phyloP scores from a whole-genome alignment of 92 coral and sea anemone species.

The Chrysogorgia sp. region DNA sequence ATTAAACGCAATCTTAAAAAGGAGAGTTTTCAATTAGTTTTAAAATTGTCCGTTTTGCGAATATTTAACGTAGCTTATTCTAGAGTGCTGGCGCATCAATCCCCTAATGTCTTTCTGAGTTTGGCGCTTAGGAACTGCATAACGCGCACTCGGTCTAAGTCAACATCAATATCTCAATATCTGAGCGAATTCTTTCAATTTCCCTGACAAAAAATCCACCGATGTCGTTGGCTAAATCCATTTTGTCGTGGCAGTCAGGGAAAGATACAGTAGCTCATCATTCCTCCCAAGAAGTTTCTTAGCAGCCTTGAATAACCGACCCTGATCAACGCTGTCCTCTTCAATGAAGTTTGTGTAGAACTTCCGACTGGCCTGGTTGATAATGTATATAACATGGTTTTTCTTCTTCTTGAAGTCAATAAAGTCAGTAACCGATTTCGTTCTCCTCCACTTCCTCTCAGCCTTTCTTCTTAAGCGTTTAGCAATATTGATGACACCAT shows the following conservation, averaged over 20 bases:
- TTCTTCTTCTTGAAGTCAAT: conserved; percentile 14
- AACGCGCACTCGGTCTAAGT: too few species aligned
- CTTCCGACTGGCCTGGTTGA: conserved; percentile 21
- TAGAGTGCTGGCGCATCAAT: too few species aligned
- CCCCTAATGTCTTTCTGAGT: too few species aligned
- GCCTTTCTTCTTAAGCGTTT: too few species aligned
- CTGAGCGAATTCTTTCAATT: conserved; percentile 21
- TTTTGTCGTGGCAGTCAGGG: conserved; percentile 14
- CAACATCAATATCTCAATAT: too few species aligned
- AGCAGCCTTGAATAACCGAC: conserved; percentile 19
- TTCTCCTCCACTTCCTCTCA: too few species aligned
- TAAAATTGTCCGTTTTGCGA: too few species aligned
- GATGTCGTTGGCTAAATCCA: conserved; percentile 20
- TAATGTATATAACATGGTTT: conserved; percentile 9
- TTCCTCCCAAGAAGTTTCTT: conserved; percentile 6
- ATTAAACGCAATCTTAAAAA: too few species aligned
- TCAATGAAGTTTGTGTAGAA: conserved; percentile 41
- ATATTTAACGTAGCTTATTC: too few species aligned
- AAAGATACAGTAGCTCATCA: conserved; percentile 2
- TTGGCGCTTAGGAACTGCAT: too few species aligned
- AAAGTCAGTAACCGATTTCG: conserved; percentile 1
- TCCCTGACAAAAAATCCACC: conserved; percentile 27
- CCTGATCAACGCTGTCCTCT: conserved; percentile 21
- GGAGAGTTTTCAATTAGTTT: too few species aligned
- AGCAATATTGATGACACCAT: too few species aligned